Evolutionary conservation across 2,888 invertebrate species (phyloP).

Genomic region (Nebria brevicollis): DNA sequence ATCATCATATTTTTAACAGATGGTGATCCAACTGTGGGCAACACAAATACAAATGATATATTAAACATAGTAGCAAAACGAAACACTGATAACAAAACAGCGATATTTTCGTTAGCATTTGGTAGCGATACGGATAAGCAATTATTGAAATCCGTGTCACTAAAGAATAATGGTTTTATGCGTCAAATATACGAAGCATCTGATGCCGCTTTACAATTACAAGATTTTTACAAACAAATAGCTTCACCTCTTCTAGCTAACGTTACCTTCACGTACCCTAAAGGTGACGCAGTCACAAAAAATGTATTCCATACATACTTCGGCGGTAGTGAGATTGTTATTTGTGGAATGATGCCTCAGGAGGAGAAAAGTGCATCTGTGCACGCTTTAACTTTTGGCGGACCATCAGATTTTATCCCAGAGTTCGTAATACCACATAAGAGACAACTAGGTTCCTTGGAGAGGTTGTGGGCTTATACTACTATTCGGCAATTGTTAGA

Average conservation of each 20-base stretch:
- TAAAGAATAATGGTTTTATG: conserved; percentile 62
- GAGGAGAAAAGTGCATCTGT: conserved; percentile 16
- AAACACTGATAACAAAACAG: conserved; percentile 36
- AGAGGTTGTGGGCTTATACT: conserved; percentile 71
- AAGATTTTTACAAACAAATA: conserved; percentile 62
- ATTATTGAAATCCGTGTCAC: conserved; percentile 61
- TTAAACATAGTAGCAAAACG: conserved; percentile 22
- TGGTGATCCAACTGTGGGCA: conserved; percentile 55
- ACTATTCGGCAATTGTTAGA: conserved; percentile 69
- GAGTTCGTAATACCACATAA: conserved; percentile 35
- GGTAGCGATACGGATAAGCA: conserved; percentile 62
- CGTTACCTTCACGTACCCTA: conserved; percentile 59
- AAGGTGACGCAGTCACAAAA: conserved; percentile 50
- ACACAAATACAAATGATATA: conserved; percentile 47
- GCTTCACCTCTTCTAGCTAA: conserved; percentile 62
- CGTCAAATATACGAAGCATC: conserved; percentile 62
- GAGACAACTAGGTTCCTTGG: conserved; percentile 55
- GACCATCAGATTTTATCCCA: conserved; percentile 53
- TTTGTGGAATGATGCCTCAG: conserved; percentile 62
- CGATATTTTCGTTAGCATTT: conserved; percentile 63
- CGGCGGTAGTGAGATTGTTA: conserved; percentile 68
- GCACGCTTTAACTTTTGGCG: conserved; percentile 48
- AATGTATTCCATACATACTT: conserved; percentile 66
- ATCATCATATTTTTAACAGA: conserved; percentile 53
- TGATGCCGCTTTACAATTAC: conserved; percentile 61